These are phyloP conservation scores for Rhamphomyia laevipes DNA, from an alignment of 2,888 invertebrate genomes.

Conservation along the genomic window DNA sequence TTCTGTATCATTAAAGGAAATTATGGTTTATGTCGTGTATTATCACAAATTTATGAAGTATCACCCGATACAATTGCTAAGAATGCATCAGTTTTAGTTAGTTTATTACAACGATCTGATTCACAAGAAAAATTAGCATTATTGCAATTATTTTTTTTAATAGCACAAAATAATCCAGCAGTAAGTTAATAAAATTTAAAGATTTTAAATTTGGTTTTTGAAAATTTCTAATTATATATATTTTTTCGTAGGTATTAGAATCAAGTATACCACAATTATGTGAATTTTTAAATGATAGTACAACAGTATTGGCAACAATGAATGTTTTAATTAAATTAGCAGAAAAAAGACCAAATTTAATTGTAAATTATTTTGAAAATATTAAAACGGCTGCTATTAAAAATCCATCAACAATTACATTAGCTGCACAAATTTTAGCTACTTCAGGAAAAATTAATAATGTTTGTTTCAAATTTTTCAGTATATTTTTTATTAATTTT, in stretches of 20 bases:
- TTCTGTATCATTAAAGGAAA: slow-evolving; percentile 61
- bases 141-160: slow-evolving; percentile 67
- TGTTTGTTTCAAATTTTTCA: slow-evolving; percentile 34
- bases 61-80: slow-evolving; percentile 77
- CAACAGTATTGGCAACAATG: slow-evolving; percentile 51
- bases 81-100: slow-evolving; percentile 68
- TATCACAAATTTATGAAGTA: slow-evolving; percentile 83
- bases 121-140: slow-evolving; percentile 75
- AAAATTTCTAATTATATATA: no score
- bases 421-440: slow-evolving; percentile 58
- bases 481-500: no score
- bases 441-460: slow-evolving; percentile 59
- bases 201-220: no score
- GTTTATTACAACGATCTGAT: slow-evolving; percentile 68
- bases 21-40: slow-evolving; percentile 73
- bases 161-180: slow-evolving; percentile 68
- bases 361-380: slow-evolving; percentile 57
- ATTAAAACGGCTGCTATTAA: slow-evolving; percentile 57
- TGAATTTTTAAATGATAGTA: slow-evolving; percentile 53
- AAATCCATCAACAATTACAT: slow-evolving; percentile 49
- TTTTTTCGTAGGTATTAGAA: slow-evolving; percentile 69
- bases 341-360: slow-evolving; percentile 53
- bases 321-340: slow-evolving; percentile 66
- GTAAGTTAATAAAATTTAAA: slow-evolving; percentile 38
- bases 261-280: slow-evolving; percentile 71